Percentiles rank a stretch among this genome's conserved stretches.
phyloP scores from a whole-genome alignment of 2,113 vertebrate genomes.

The Columba janthina region DNA sequence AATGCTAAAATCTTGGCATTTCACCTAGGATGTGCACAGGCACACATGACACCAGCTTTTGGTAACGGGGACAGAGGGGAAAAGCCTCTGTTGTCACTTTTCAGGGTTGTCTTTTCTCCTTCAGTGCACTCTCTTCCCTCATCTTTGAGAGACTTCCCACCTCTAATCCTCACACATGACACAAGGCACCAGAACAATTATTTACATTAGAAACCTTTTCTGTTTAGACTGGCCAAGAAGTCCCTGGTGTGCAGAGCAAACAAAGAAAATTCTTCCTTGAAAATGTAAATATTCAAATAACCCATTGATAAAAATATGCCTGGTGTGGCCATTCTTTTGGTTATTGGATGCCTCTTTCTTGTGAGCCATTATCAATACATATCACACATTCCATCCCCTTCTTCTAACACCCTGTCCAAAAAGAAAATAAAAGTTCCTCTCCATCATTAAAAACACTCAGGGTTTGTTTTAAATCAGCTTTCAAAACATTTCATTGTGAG shows the following conservation, averaged over 20 bases:
- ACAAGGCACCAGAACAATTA: slow-evolving; percentile 22
- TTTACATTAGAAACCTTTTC: slow-evolving; percentile 40
- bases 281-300: slow-evolving; percentile 46
- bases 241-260: background rate
- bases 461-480: background rate
- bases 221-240: slow-evolving; percentile 46
- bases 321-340: background rate
- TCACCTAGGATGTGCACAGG: background rate
- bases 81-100: background rate
- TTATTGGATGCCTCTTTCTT: background rate
- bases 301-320: slow-evolving; percentile 20
- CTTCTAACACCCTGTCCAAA: background rate
- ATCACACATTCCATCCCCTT: background rate
- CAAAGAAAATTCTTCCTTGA: slow-evolving; percentile 10
- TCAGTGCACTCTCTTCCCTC: background rate
- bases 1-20: accelerated
- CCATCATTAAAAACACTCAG: background rate
- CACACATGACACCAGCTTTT: background rate
- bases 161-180: background rate
- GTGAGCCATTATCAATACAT: background rate
- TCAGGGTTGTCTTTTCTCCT: background rate
- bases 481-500: slow-evolving; percentile 26
- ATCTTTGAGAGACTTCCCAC: background rate
- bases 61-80: background rate
- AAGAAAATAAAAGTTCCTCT: background rate